phyloP scores from a whole-genome alignment of 2,113 vertebrate genomes.

The Laticauda laticaudata region DNA sequence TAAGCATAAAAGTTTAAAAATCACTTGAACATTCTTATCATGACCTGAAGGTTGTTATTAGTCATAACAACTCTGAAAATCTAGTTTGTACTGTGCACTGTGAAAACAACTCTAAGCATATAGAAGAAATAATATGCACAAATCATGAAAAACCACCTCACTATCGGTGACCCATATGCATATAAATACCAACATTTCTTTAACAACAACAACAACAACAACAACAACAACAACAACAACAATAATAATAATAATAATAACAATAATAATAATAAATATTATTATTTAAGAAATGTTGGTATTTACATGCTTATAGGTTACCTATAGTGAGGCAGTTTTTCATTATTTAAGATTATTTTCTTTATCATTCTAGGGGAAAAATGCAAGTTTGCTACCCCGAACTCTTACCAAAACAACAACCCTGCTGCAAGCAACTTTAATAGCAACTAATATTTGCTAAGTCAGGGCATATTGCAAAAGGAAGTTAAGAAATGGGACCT shows the following conservation, averaged over 20 bases:
- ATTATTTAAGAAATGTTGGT: not conserved
- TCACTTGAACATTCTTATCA: not conserved
- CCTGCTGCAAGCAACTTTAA: not conserved
- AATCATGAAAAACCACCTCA: too few species aligned
- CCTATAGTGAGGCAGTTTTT: not conserved
- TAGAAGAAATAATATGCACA: too few species aligned
- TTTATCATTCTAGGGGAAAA: not conserved
- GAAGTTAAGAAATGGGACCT: not conserved
- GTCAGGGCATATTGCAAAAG: not conserved
- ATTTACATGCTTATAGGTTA: not conserved
- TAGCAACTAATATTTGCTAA: not conserved
- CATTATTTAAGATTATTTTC: not conserved
- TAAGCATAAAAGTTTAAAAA: not conserved
- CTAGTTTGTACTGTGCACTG: not conserved
- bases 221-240: too few species aligned
- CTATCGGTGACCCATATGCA: too few species aligned
- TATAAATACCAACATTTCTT: too few species aligned
- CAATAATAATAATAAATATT: not conserved
- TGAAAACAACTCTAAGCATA: not conserved
- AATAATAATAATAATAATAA: too few species aligned
- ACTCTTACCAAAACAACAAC: not conserved
- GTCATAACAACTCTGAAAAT: not conserved
- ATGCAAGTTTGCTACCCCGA: not conserved
- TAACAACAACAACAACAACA: too few species aligned
- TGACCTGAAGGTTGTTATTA: not conserved